Percentiles rank a stretch among this genome's conserved stretches.
Evolutionary conservation across 2,113 vertebrate species (phyloP).

Genomic region (Protobothrops flavoviridis): DNA sequence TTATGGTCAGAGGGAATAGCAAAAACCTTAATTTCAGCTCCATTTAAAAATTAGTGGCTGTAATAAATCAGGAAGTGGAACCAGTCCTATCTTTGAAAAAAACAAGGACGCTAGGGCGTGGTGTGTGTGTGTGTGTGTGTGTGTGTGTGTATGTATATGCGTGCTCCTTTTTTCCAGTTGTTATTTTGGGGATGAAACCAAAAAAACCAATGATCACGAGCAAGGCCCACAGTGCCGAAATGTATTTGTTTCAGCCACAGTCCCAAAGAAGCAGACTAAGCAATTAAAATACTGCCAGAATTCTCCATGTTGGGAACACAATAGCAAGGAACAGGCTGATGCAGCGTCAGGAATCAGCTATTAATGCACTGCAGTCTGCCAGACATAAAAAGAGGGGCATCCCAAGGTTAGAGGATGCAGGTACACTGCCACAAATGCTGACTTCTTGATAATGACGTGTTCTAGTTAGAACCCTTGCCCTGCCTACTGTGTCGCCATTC

Average conservation of each 20-base stretch:
- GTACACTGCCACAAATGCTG: neutral
- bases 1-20: constrained; percentile 22
- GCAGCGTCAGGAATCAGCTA: constrained; percentile 5
- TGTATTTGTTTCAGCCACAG: constrained; percentile 50
- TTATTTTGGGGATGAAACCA: constrained; percentile 49
- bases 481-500: constrained; percentile 9
- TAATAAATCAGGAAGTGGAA: neutral
- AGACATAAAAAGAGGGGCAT: neutral
- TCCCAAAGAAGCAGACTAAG: constrained; percentile 20
- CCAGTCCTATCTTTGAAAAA: neutral
- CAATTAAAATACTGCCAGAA: constrained; percentile 49
- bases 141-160: constrained; percentile 42
- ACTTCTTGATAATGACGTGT: neutral
- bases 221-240: constrained; percentile 20
- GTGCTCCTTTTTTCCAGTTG: constrained; percentile 32
- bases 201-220: constrained; percentile 42
- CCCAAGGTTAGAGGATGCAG: neutral
- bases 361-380: constrained; percentile 33
- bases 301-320: constrained; percentile 36
- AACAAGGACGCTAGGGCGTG: neutral
- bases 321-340: constrained; percentile 13
- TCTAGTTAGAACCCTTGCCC: neutral
- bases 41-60: neutral
- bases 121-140: constrained; percentile 39
- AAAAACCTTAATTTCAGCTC: constrained; percentile 38